phyloP scores from a whole-genome alignment of 2,797 vertebrate genomes.

The Glossophaga mutica region DNA sequence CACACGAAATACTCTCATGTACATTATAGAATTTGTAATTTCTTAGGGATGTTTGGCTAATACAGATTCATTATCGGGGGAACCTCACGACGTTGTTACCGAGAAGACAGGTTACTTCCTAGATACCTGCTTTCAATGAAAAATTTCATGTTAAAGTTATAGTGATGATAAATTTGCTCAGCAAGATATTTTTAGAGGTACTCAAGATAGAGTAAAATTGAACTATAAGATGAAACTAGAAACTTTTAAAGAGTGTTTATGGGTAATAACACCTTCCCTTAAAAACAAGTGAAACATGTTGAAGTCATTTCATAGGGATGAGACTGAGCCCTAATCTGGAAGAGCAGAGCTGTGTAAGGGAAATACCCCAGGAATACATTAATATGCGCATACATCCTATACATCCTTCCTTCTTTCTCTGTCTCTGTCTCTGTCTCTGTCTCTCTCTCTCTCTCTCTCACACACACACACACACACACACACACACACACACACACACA shows the following conservation, averaged over 20 bases:
- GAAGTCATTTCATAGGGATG: conserved; percentile 32
- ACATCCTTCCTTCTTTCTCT: background rate
- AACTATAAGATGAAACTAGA: conserved; percentile 6
- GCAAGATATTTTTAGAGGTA: conserved; percentile 32
- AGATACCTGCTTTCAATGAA: background rate
- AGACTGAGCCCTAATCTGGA: background rate
- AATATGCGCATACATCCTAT: background rate
- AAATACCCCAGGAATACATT: background rate
- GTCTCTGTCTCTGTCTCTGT: too few relatives aligned
- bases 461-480: background rate
- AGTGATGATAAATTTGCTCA: background rate
- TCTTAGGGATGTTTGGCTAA: conserved; percentile 71
- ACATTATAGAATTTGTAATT: conserved; percentile 38
- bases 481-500: background rate
- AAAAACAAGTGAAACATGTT: conserved; percentile 12
- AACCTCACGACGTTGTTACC: conserved; percentile 46
- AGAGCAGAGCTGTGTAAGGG: background rate
- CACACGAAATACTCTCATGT: background rate
- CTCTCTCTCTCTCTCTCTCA: background rate
- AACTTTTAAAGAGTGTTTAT: conserved; percentile 11
- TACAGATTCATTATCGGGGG: conserved; percentile 61
- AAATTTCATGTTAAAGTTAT: conserved; percentile 3
- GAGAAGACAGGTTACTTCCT: conserved; percentile 56
- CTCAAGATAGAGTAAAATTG: conserved; percentile 15
- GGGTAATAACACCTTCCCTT: background rate